Evolutionary conservation across 2,113 vertebrate genomes (phyloP), one percentile per base, ranked within the genome.

Genomic region (Pluvialis apricaria): DNA sequence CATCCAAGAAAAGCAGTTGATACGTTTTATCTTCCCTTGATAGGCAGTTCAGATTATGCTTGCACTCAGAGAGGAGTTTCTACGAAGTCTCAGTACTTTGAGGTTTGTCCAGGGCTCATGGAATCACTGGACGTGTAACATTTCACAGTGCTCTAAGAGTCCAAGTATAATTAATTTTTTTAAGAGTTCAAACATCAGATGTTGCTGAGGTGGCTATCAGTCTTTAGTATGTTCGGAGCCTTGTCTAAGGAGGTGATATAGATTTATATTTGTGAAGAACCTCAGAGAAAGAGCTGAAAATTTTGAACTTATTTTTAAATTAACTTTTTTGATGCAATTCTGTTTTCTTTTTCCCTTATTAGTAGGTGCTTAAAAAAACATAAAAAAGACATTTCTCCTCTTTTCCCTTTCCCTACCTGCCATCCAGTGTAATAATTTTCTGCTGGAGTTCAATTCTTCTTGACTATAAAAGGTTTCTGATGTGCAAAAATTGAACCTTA

Each of bases 381-480:
- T n/a, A 10, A 54, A 77, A n/a, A 52, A 14, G 26, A 28, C 8
- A 83, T 73, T 70, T 75, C 3, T 14, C 6, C 4, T 34, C 9
- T 71, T 68, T 68, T 58, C 20, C 29, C 38, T 66, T 84, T 73
- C 20, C 6, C 22, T 42, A 5, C 29, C 29, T 88, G 20, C 22
- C 8, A 47, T 64, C 32, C 38, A 42, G 1, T 57, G 45, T 61
- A 49, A 32, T n/a, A 57, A 66, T 87, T 49, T 86, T 76, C 57
- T 86, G 7, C 52, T 76, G 80, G 57, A 55, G 8, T 64, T 82
- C 34, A 54, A 2, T 10, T 85, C 10, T 21, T 72, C 64, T 70
- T 78, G 26, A 22, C 44, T 52, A 14, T 42, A 40, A 36, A 81
- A 69, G 4, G 70, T 64, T 75, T 29, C 4, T 0, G 0, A 18